These are phyloP conservation scores for Drosophila paucipuncta DNA, from an alignment of 2,888 invertebrate species.

Conservation along the genomic window DNA sequence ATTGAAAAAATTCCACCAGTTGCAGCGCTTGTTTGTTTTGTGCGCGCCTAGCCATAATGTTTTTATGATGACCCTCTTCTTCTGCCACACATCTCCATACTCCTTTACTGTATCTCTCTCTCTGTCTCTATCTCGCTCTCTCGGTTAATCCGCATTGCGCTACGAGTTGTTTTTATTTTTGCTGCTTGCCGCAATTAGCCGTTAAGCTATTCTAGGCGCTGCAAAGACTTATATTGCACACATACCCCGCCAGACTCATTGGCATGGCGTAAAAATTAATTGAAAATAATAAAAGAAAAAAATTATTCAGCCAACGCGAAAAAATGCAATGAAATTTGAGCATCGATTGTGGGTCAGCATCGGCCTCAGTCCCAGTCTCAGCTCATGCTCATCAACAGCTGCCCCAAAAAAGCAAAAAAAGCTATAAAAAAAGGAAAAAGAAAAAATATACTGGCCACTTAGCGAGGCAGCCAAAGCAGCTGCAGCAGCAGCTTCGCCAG, in stretches of 20 bases:
- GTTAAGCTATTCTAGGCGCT: slow-evolving; percentile 67
- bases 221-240: slow-evolving; percentile 24
- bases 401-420: slow-evolving; percentile 24
- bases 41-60: slow-evolving; percentile 71
- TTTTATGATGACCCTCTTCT: slow-evolving; percentile 75
- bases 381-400: slow-evolving; percentile 55
- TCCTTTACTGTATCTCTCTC: background rate
- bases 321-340: slow-evolving; percentile 77
- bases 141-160: slow-evolving; percentile 41
- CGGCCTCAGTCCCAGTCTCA: slow-evolving; percentile 1
- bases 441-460: slow-evolving; percentile 35
- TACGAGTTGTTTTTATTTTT: slow-evolving; percentile 67
- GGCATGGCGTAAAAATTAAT: slow-evolving; percentile 75
- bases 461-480: slow-evolving; percentile 35
- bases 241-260: slow-evolving; percentile 57
- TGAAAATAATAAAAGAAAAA: slow-evolving; percentile 52
- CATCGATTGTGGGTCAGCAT: slow-evolving; percentile 76
- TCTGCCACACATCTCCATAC: background rate
- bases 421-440: too few species aligned
- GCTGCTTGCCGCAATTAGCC: slow-evolving; percentile 75
- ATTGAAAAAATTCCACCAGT: slow-evolving; percentile 79
- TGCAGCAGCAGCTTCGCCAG: slow-evolving; percentile 52
- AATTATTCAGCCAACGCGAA: slow-evolving; percentile 44
- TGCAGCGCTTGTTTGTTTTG: slow-evolving; percentile 69
- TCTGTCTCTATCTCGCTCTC: background rate